Evolutionary conservation across 2,888 invertebrate species (phyloP), one percentile per base, ranked within the genome.

Genomic region (Oligia strigilis): DNA sequence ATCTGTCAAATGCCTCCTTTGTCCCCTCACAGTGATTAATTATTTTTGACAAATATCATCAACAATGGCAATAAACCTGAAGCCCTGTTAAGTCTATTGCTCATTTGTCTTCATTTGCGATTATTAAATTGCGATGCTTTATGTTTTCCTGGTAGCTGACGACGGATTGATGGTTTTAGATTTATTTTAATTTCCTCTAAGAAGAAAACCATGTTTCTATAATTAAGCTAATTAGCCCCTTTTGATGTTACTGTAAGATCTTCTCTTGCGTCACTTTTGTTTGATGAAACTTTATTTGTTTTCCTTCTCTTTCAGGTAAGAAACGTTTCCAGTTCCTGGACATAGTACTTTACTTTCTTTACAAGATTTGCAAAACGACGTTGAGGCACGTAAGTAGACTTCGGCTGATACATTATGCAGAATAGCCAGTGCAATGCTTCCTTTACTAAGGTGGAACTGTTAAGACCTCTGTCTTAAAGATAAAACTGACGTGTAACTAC

Each of bases 31-130:
- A 72, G 89, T 91, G 92, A 94, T 94, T 93, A 92, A 94, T 94
- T 92, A 92, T 92, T 91, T 88, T 88, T 90, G 89, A 88, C 88
- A 90, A 92, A 92, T 92, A 93, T 90, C 90, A 89, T 90, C 87
- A 90, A 89, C 87, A 87, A 87, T 86, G 87, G 88, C 89, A 78
- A 87, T 90, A 87, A 91, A 83, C 82, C 80, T 82, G 86, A 85
- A 88, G 81, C 81, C 76, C 78, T 82, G 84, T 85, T 89, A 83
- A 85, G 81, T 83, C 75, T 86, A 88, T 86, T 81, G 80, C 76
- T 81, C 81, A 36, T 86, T 83, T 81, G 81, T 86, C 83, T 86
- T 86, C 81, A 86, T 86, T 86, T 79, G 78, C 78, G 78, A 83
- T 81, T 86, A 83, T 86, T 86, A 86, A 86, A 83, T 72, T 75